Evolutionary conservation across 2,888 invertebrate genomes (phyloP), one percentile per base, ranked within the genome.

Genomic region (Tipula confusa): DNA sequence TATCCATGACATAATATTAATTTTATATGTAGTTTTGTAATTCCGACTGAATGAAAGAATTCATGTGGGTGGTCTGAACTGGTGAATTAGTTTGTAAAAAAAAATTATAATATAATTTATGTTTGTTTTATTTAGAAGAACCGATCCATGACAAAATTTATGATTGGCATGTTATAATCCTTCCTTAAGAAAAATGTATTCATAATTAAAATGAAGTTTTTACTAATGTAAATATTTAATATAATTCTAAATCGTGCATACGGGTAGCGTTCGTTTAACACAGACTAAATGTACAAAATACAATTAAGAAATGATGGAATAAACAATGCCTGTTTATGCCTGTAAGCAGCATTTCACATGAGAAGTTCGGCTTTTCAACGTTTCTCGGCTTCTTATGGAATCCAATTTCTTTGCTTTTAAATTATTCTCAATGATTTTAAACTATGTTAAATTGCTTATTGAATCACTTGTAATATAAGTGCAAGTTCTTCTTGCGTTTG

Each of bases 61-160:
- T 64, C 24, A 64, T 64, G 64, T 64, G 64, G 64, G 64, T 64
- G 64, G 64, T 64, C 64, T 64, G 64, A 24, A 64, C 64, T 18
- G 33, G 24, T 24, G 24, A 24, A 64, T 64, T 64, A 64, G 64
- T 64, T 64, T 64, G 64, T 64, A 64, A 64, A n/a, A n/a, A n/a
- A n/a, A 64, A 64, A 64, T 43, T 43, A 43, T 43, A 18, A 64
- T 64, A 24, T 9, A 64, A 64, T 64, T 64, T 24, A 24, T 24
- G 24, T 9, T 24, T 9, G 7, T 64, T 64, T 24, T 64, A 33
- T 64, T 2, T 18, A 18, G 64, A 64, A 64, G 64, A 24, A 64
- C 64, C 64, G 64, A 64, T 64, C 64, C 64, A 64, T 64, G 24
- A 64, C 64, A 64, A 24, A 64, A 64, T 64, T 64, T 64, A 64